phyloP scores from a whole-genome alignment of 2,113 vertebrate species.

The Triplophysa tibetana region DNA sequence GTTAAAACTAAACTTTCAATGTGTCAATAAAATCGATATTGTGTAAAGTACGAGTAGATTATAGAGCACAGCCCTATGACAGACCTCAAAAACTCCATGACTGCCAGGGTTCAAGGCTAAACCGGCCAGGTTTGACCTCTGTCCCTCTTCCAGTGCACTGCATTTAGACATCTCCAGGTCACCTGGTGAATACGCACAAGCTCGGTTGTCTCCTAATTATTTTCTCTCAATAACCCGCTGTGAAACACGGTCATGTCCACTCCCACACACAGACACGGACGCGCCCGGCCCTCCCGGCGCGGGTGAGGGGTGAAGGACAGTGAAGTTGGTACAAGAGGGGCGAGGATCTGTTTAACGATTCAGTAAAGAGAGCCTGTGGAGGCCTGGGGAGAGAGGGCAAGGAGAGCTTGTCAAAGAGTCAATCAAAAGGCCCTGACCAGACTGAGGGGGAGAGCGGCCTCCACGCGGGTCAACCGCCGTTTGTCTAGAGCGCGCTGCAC shows the following conservation, averaged over 20 bases:
- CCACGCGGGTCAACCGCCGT: conserved; percentile 70
- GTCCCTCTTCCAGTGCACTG: conserved; percentile 38
- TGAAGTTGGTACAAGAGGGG: conserved; percentile 37
- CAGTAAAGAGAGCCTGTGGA: conserved; percentile 65
- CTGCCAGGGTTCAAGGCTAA: conserved; percentile 41
- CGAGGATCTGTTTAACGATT: conserved; percentile 70
- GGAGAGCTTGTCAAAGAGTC: conserved; percentile 57
- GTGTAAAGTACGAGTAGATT: too few species aligned
- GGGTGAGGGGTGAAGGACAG: conserved; percentile 57
- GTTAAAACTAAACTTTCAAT: too few species aligned
- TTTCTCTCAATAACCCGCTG: conserved; percentile 50
- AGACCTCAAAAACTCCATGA: conserved; percentile 37
- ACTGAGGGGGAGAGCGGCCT: conserved; percentile 55
- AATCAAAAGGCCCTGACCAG: conserved; percentile 64
- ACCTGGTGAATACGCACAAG: conserved; percentile 43
- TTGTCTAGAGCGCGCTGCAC: conserved; percentile 77
- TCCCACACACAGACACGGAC: conserved; percentile 37
- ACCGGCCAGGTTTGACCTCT: conserved; percentile 25
- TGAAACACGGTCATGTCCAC: conserved; percentile 34
- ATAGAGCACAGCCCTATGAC: neutral
- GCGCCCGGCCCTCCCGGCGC: conserved; percentile 45
- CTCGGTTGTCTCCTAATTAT: conserved; percentile 53
- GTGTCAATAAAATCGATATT: too few species aligned
- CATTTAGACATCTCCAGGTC: conserved; percentile 49
- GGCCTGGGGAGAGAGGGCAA: conserved; percentile 44